Conservation (phyloP, 2,888 invertebrate genomes). For the Ophioninae sp. region DNA sequence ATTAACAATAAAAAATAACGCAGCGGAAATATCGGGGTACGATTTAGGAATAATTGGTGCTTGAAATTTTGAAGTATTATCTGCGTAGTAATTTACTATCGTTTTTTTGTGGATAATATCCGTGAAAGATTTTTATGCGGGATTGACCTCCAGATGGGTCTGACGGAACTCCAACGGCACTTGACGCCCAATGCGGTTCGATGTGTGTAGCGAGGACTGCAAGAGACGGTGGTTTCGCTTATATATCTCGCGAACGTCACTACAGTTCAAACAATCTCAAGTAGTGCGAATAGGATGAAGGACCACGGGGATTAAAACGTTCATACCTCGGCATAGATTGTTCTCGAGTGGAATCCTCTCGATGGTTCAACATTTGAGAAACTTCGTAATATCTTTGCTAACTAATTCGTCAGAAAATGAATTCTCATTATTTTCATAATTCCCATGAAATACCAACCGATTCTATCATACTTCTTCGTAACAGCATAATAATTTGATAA, state of each 20-base stretch:
- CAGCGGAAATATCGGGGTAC: too few relatives aligned
- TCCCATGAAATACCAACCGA: too few relatives aligned
- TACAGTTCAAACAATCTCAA: slow-evolving; percentile 1
- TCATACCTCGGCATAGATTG: neutral
- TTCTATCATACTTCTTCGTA: too few relatives aligned
- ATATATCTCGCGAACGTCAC: neutral
- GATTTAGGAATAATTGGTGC: too few relatives aligned
- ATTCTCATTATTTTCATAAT: too few relatives aligned
- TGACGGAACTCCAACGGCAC: too few relatives aligned
- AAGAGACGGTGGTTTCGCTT: slow-evolving; percentile 13
- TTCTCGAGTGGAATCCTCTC: neutral
- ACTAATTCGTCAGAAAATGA: neutral
- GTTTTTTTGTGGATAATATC: neutral
- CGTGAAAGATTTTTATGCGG: neutral
- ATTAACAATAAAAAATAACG: too few relatives aligned
- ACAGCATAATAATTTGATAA: too few relatives aligned
- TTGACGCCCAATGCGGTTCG: neutral
- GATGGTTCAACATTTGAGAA: neutral
- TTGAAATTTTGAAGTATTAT: too few relatives aligned
- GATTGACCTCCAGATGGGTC: neutral
- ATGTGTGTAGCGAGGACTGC: neutral
- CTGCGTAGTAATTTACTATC: too few relatives aligned
- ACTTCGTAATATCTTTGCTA: slow-evolving; percentile 4
- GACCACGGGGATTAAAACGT: neutral
- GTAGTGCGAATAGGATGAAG: neutral